A percentile compares a stretch with the other conserved stretches of the same genome.
Evolutionary conservation across 1,140 invertebrate species (phyloP).

Genomic region (Trichoplusia ni): DNA sequence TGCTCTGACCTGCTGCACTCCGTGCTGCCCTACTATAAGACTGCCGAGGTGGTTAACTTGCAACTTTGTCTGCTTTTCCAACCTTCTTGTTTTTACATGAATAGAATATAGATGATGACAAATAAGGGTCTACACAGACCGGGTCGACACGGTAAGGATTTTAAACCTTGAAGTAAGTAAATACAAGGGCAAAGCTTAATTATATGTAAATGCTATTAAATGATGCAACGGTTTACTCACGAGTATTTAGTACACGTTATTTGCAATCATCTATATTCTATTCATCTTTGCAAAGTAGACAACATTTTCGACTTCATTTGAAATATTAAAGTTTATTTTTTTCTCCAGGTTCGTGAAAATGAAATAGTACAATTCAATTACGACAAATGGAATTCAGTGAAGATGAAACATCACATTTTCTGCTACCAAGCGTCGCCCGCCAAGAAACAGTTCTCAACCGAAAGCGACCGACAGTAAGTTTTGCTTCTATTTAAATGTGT

Average conservation of each 20-base stretch:
- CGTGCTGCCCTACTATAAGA: slow-evolving; percentile 89
- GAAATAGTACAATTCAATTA: slow-evolving; percentile 92
- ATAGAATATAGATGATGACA: too few relatives aligned
- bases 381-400: slow-evolving; percentile 90
- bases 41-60: slow-evolving; percentile 84
- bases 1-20: slow-evolving; percentile 91
- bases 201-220: too few relatives aligned
- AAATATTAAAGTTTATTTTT: not conserved
- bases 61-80: not conserved
- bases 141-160: too few relatives aligned
- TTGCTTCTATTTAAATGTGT: not conserved
- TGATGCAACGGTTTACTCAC: too few relatives aligned
- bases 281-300: too few relatives aligned
- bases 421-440: slow-evolving; percentile 92
- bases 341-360: slow-evolving; percentile 86
- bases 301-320: not conserved
- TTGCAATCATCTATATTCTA: not conserved
- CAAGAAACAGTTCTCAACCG: slow-evolving; percentile 89
- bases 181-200: too few relatives aligned
- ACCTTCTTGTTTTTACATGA: too few relatives aligned
- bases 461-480: slow-evolving; percentile 85
- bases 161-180: too few relatives aligned
- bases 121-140: too few relatives aligned
- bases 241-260: too few relatives aligned
- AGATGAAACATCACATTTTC: slow-evolving; percentile 93